Evolutionary conservation across 64 coral and sea anemone species (phyloP), one percentile per base, ranked within the genome.

Genomic region (Cladopsammia gracilis): DNA sequence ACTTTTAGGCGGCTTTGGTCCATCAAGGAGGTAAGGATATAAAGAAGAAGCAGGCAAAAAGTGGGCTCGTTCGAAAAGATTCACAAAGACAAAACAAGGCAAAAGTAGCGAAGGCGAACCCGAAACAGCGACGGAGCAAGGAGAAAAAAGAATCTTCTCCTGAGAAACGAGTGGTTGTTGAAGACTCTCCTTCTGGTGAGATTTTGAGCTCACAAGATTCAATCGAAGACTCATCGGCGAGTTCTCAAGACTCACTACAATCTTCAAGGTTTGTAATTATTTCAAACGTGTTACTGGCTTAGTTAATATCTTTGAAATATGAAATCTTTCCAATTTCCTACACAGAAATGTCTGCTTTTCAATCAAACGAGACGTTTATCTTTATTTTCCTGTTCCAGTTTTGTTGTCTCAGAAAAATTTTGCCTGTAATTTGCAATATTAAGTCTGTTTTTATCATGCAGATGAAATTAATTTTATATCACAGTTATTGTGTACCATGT

Each of bases 161-260:
- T 64, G 43, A 62, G 20, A 14, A 66, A 19, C 82, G 49, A 22
- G 64, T 25, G 34, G 25, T 92, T 19, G 50, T 12, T 70, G 90
- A 89, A 43, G 64, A 85, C 46, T 93, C 95, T 52, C 88, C 95
- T 60, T 93, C 91, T 4, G 82, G 87, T 52, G 80, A 90, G 65
- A 78, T 86, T n/a, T 86, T 74, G 87, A 90, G 80, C 54, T 96
- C 80, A 6, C 91, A 86, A 79, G 87, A 96, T 75, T 86, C 79
- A 12, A 23, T 25, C 19, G 57, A 88, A 76, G 71, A 75, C 8
- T 88, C 54, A 2, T 75, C 50, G 12, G 14, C 70, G 0, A 48
- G 7, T 51, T 75, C 70, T 8, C 87, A 79, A 88, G 89, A 92
- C 22, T 87, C 75, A 14, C 1, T 72, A 3, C 58, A 60, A 60